Base-by-base conservation (phyloP, 2,888 invertebrate genomes). In the Pyralis farinalis region DNA sequence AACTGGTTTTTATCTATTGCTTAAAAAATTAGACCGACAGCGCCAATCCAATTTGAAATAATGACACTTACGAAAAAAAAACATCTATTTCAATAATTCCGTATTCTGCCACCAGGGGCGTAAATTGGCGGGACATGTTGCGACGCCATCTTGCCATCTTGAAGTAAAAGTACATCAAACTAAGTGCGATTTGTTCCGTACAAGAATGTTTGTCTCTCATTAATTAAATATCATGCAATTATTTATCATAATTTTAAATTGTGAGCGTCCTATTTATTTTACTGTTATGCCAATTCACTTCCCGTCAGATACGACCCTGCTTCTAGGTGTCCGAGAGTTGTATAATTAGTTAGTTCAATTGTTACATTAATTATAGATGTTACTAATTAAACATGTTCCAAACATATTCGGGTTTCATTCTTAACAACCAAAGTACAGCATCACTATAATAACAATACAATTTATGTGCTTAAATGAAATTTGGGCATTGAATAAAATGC, bases 341-440 rank as follows among this genome's bases (percentile, higher is more conserved):
- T 74, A 75, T 63, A 60, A 62, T 69, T 66, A 66, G 65, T 76
- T 75, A 62, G 64, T 64, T 69, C 63, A 68, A 79, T 75, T 83
- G 81, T 85, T 85, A 74, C 59, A 71, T 70, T 68, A 72, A 72
- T 70, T 73, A 79, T 82, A 76, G 74, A 81, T 83, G 86, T 85
- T 86, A 82, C 71, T 79, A 70, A 85, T 74, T 83, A 86, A 81
- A 85, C 52, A 82, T 82, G 79, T 86, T 86, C 76, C 60, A 80
- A 79, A 70, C 50, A 55, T 53, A 51, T 56, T 46, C 50, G 40
- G 58, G 38, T 58, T 71, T 71, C 68, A 27, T 7, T 25, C 5
- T 25, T 16, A 2, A 16, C 16, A 4, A 4, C 2, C 16, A 16
- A 3, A 16, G 16, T 16, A 3, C 3, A 4, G 4, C 2, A 16